Conservation (phyloP, 2,888 invertebrate genomes). For the Thera obeliscata region DNA sequence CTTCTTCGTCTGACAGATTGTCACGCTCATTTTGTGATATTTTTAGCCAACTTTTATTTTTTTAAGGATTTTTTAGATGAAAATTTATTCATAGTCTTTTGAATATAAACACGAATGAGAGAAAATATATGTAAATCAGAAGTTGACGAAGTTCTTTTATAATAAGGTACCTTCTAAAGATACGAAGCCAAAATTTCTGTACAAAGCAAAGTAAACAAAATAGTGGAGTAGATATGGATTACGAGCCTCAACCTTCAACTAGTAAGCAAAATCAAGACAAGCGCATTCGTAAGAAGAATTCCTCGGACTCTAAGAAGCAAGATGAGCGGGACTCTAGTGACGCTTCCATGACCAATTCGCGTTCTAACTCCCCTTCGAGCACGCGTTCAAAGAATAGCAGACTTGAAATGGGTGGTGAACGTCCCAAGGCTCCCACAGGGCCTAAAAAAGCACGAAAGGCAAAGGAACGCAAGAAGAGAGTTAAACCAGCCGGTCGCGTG, state of each 20-base stretch:
- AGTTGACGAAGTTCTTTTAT: not conserved
- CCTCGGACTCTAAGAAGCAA: constrained; percentile 43
- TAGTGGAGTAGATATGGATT: constrained; percentile 55
- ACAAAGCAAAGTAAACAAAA: constrained; percentile 53
- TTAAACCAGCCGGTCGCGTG: constrained; percentile 46
- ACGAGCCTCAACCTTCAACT: constrained; percentile 51
- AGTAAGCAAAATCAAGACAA: constrained; percentile 53
- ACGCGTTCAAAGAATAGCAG: constrained; percentile 50
- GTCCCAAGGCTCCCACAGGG: constrained; percentile 33
- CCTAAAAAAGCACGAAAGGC: constrained; percentile 41
- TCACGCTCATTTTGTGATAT: too few relatives aligned
- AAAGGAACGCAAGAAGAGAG: constrained; percentile 43
- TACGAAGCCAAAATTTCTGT: constrained; percentile 2
- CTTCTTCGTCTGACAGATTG: constrained; percentile 9
- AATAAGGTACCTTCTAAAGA: not conserved
- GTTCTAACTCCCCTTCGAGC: constrained; percentile 38
- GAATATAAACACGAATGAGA: not conserved
- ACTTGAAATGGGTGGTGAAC: constrained; percentile 44
- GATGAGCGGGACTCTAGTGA: constrained; percentile 46
- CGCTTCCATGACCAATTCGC: constrained; percentile 43
- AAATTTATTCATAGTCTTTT: not conserved
- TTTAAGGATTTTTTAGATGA: not conserved
- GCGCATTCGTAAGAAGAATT: constrained; percentile 42
- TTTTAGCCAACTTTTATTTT: not conserved
- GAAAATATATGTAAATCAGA: constrained; percentile 1